These are phyloP conservation scores for Trachelus stipa DNA, from an alignment of 2,888 invertebrate genomes.

Conservation along the genomic window DNA sequence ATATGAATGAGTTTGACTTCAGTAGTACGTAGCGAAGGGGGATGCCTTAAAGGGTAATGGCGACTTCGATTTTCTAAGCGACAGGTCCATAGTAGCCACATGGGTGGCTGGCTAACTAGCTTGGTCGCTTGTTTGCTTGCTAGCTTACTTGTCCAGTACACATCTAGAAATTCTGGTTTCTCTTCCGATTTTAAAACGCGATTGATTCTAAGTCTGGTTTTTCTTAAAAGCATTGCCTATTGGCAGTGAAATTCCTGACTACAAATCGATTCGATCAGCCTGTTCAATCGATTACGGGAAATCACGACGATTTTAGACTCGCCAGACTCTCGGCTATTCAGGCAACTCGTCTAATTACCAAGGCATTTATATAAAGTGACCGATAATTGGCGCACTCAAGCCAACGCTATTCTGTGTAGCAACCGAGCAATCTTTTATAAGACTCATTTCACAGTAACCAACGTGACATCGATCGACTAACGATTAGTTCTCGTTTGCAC, in stretches of 20 bases:
- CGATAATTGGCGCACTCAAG: not conserved
- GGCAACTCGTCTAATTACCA: conserved; percentile 18
- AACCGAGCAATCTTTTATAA: not conserved
- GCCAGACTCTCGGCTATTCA: conserved; percentile 11
- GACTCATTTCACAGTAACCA: not conserved
- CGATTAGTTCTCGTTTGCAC: not conserved
- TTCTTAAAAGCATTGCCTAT: conserved; percentile 35
- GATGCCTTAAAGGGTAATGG: not conserved
- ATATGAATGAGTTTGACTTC: not conserved
- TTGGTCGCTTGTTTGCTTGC: not conserved
- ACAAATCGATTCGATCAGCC: not conserved
- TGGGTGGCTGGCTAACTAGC: not conserved
- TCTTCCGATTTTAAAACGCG: conserved; percentile 33
- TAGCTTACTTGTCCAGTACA: not conserved
- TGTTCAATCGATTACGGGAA: conserved; percentile 21
- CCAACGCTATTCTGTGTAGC: not conserved
- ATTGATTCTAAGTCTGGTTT: conserved; percentile 19
- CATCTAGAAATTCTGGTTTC: conserved; percentile 33
- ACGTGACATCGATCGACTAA: not conserved
- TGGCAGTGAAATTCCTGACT: conserved; percentile 35
- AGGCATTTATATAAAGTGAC: not conserved
- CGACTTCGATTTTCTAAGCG: not conserved
- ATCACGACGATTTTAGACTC: conserved; percentile 34
- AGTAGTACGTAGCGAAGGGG: not conserved
- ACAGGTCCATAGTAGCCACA: not conserved